These are phyloP conservation scores for Drosophila sp. DNA, from an alignment of 1,140 invertebrate genomes.

Conservation along the genomic window DNA sequence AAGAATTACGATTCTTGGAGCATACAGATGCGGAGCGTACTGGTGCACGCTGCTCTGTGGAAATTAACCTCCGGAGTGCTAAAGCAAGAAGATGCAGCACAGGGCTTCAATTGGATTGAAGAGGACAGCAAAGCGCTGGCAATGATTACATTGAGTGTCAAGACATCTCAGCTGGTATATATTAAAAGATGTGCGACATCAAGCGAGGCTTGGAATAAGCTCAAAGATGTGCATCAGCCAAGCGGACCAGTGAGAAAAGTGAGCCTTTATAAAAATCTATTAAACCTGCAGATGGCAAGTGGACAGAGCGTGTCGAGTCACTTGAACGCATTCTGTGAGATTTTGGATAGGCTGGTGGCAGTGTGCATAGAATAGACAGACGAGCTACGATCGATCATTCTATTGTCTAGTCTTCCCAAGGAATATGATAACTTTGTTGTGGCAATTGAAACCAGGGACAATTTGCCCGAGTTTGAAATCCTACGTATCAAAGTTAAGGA, in stretches of 20 bases:
- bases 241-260: slow-evolving; percentile 22
- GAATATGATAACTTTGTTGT: too few relatives aligned
- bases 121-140: slow-evolving; percentile 6
- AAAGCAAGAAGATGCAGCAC: not conserved
- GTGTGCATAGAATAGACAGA: too few relatives aligned
- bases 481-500: too few relatives aligned
- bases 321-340: not conserved
- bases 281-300: not conserved
- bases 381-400: slow-evolving; percentile 23
- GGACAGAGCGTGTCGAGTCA: not conserved
- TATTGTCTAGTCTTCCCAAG: slow-evolving; percentile 11
- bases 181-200: slow-evolving; percentile 16
- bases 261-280: slow-evolving; percentile 17
- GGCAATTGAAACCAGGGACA: too few relatives aligned
- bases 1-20: slow-evolving; percentile 22
- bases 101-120: not conserved
- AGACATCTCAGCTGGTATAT: not conserved
- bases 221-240: slow-evolving; percentile 21
- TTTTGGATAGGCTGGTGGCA: slow-evolving; percentile 16
- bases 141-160: slow-evolving; percentile 2
- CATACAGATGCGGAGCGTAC: slow-evolving; percentile 25
- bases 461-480: too few relatives aligned
- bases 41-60: not conserved
- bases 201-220: slow-evolving; percentile 1
- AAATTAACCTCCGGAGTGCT: not conserved